Conservation (phyloP, 2,797 vertebrate genomes). For the Rhynchotus rufescens region DNA sequence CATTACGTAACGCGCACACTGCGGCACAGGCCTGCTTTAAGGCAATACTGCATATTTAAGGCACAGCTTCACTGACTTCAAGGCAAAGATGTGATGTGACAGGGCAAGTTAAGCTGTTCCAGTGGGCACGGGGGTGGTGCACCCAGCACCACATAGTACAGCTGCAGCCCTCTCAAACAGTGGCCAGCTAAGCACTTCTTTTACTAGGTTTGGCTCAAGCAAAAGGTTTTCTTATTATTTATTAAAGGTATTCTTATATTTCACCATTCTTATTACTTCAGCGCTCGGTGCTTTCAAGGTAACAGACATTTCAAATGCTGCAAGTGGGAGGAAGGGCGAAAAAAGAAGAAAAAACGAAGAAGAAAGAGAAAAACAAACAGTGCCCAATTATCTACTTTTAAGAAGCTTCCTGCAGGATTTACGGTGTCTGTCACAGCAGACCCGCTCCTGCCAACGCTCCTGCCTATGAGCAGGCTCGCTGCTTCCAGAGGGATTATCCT, state of each 20-base stretch:
- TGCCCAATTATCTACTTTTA: background rate
- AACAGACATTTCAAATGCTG: background rate
- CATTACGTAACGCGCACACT: background rate
- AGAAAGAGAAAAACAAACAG: background rate
- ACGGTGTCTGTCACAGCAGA: background rate
- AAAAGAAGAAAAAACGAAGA: background rate
- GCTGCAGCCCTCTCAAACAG: background rate
- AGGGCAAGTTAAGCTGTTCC: constrained; percentile 11
- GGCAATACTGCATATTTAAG: constrained; percentile 50
- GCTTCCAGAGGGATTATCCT: background rate
- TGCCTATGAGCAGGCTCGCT: background rate
- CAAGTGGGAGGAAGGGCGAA: fast-evolving
- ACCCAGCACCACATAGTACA: background rate
- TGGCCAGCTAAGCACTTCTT: background rate
- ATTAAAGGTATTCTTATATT: background rate
- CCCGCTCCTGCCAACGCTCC: background rate
- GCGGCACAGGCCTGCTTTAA: constrained; percentile 21
- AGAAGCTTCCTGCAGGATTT: background rate
- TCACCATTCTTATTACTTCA: background rate
- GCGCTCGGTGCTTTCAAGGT: background rate
- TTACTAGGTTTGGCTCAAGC: background rate
- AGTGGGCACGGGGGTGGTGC: background rate
- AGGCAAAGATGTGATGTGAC: constrained; percentile 52
- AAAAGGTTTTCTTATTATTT: background rate
- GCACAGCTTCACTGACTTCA: constrained; percentile 27